These are phyloP conservation scores for Leucophora obtusa DNA, from an alignment of 2,888 invertebrate genomes.

Conservation along the genomic window DNA sequence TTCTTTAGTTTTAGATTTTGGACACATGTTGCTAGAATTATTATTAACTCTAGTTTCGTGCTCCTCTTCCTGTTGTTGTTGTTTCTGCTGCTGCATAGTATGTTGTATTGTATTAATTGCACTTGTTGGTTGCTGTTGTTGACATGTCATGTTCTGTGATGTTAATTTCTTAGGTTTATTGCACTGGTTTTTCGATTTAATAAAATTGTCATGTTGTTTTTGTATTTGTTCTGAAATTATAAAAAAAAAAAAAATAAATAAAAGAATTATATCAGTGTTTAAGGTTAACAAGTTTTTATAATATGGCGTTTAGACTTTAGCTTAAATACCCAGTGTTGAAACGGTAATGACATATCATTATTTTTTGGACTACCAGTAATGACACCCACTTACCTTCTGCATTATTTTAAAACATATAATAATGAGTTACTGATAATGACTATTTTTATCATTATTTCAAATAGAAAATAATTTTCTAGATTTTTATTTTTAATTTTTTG, in stretches of 20 bases:
- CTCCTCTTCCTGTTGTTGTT: slow-evolving; percentile 59
- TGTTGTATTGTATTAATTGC: slow-evolving; percentile 69
- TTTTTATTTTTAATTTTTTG: too few relatives aligned
- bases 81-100: slow-evolving; percentile 58
- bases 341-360: too few relatives aligned
- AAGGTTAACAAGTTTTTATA: too few relatives aligned
- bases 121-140: slow-evolving; percentile 67
- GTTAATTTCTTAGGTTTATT: slow-evolving; percentile 68
- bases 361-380: too few relatives aligned
- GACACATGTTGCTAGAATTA: slow-evolving; percentile 54
- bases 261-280: slow-evolving; percentile 24
- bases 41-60: slow-evolving; percentile 56
- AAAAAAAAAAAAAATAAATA: slow-evolving; percentile 32
- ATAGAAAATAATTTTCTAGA: too few relatives aligned
- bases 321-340: too few relatives aligned
- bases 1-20: slow-evolving; percentile 44
- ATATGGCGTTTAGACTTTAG: too few relatives aligned
- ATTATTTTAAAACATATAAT: too few relatives aligned
- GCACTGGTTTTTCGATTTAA: slow-evolving; percentile 72
- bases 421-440: too few relatives aligned
- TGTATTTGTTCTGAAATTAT: slow-evolving; percentile 65
- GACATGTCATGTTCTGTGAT: slow-evolving; percentile 72
- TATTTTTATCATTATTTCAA: too few relatives aligned
- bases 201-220: slow-evolving; percentile 66
- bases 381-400: too few relatives aligned